These are phyloP conservation scores for Troides aeacus DNA, from an alignment of 2,888 invertebrate genomes.

Conservation along the genomic window DNA sequence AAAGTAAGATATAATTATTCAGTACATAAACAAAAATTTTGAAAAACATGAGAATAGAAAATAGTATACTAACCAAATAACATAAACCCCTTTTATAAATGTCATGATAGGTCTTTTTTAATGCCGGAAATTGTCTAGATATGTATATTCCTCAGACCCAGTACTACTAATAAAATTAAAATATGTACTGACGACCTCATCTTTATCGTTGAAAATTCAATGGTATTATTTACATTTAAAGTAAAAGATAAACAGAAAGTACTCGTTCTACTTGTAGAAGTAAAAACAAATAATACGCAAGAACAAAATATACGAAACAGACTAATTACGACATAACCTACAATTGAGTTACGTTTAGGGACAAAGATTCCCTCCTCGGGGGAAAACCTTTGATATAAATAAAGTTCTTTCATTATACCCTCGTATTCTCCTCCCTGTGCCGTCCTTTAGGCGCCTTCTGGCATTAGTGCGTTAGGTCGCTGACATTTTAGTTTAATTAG, in stretches of 20 bases:
- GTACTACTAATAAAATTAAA: too few species aligned
- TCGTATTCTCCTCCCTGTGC: conserved; percentile 19
- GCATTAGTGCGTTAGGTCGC: conserved; percentile 26
- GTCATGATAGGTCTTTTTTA: too few species aligned
- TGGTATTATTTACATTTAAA: neutral
- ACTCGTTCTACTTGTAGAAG: neutral
- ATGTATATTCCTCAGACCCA: too few species aligned
- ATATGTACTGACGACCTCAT: neutral
- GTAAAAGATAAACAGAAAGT: neutral
- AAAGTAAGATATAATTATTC: neutral
- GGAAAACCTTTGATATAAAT: conserved; percentile 30
- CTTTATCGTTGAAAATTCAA: neutral
- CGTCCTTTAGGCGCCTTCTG: conserved; percentile 19
- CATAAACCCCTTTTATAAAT: too few species aligned
- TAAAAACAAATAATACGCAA: neutral
- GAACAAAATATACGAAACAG: conserved; percentile 16
- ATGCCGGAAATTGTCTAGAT: too few species aligned
- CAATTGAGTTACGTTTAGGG: conserved; percentile 28
- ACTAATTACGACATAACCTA: conserved; percentile 26
- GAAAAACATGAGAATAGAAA: too few species aligned
- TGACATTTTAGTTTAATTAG: conserved; percentile 31
- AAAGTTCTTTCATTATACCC: conserved; percentile 30
- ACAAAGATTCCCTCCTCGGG: conserved; percentile 26
- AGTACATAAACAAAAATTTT: neutral
- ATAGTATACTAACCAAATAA: too few species aligned